These are phyloP conservation scores for Eupristina koningsbergeri DNA, from an alignment of 1,140 invertebrate genomes.

Conservation along the genomic window DNA sequence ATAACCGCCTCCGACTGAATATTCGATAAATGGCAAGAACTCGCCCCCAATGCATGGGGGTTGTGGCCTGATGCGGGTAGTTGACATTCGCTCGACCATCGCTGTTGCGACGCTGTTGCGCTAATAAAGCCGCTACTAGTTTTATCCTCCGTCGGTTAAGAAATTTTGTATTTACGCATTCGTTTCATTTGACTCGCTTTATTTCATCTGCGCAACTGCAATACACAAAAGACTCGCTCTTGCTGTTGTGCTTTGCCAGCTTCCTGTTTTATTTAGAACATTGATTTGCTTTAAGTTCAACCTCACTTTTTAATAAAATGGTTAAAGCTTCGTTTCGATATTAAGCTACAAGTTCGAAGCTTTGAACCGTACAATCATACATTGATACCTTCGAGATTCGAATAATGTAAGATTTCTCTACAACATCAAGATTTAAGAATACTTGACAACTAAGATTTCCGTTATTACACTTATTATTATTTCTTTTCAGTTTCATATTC, in stretches of 20 bases:
- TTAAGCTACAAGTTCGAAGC: no score
- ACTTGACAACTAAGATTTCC: no score
- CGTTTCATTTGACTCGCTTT: background rate
- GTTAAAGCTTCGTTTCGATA: no score
- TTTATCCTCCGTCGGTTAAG: slow-evolving; percentile 2
- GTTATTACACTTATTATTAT: no score
- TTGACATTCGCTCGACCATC: background rate
- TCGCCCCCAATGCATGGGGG: no score
- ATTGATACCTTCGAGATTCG: no score
- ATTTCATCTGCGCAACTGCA: background rate
- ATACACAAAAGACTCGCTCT: slow-evolving; percentile 8
- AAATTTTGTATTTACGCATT: slow-evolving; percentile 22
- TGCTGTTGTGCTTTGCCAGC: background rate
- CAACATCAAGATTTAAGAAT: no score
- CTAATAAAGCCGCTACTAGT: background rate
- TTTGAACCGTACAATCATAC: no score
- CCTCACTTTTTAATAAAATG: no score
- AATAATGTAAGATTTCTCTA: no score
- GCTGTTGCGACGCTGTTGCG: background rate
- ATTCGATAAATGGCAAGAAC: background rate
- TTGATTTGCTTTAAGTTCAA: no score
- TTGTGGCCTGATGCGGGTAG: background rate
- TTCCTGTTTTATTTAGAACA: background rate
- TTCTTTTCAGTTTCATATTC: no score
- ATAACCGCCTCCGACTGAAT: background rate